Percentiles rank a stretch among this genome's conserved stretches.
These are phyloP conservation scores for Hapalemur alaotrensis DNA, from an alignment of 2,797 vertebrate genomes.

Conservation along the genomic window DNA sequence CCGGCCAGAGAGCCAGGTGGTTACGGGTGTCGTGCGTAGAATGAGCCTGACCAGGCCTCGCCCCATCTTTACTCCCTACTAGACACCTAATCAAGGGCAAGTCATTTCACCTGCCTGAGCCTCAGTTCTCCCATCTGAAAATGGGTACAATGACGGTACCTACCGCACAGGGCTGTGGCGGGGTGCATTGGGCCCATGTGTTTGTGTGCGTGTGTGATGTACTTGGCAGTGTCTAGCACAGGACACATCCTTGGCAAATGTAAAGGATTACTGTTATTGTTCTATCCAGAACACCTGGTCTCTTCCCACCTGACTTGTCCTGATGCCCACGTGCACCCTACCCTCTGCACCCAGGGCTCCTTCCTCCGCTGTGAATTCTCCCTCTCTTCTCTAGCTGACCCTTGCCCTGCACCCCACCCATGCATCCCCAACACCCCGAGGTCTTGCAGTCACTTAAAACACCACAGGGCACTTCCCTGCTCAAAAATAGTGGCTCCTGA, in stretches of 20 bases:
- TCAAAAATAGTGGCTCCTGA: background rate
- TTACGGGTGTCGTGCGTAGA: background rate
- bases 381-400: background rate
- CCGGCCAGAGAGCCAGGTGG: fast-evolving
- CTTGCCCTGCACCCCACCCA: background rate
- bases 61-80: background rate
- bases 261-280: too few relatives aligned
- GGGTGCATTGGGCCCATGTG: background rate
- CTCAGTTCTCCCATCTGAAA: background rate
- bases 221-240: background rate
- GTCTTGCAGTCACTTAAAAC: background rate
- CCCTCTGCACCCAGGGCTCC: background rate
- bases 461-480: background rate
- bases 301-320: background rate
- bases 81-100: background rate
- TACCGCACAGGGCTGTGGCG: background rate
- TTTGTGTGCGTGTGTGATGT: background rate
- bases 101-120: background rate
- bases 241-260: background rate
- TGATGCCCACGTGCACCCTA: fast-evolving
- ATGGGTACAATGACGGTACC: fast-evolving
- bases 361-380: background rate
- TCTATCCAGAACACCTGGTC: background rate
- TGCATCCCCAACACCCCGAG: background rate
- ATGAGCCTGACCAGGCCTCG: background rate